Evolutionary conservation across 2,888 invertebrate species (phyloP).

Genomic region (Peribatodes rhomboidaria): DNA sequence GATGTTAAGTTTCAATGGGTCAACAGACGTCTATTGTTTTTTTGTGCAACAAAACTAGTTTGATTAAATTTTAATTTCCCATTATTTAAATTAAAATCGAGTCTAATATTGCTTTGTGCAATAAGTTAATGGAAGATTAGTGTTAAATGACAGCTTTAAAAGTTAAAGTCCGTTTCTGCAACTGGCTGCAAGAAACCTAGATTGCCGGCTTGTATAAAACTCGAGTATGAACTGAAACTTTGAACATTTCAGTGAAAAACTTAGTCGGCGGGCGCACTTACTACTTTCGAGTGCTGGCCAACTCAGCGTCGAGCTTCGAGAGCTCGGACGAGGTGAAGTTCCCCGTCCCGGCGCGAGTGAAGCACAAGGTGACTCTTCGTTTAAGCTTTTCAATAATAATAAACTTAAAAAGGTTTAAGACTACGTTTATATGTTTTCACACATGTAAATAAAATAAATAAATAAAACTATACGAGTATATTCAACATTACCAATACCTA

Average conservation of each 20-base stretch:
- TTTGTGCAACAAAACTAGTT: no score
- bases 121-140: no score
- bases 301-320: conserved; percentile 94
- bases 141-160: no score
- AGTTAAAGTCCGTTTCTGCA: no score
- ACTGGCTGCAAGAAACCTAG: no score
- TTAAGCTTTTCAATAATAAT: neutral
- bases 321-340: conserved; percentile 95
- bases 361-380: conserved; percentile 89
- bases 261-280: conserved; percentile 96
- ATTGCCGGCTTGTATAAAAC: neutral
- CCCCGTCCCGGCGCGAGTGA: conserved; percentile 95
- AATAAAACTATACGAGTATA: neutral
- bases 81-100: no score
- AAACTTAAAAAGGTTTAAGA: neutral
- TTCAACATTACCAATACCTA: no score
- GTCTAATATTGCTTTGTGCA: no score
- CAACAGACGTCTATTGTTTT: no score
- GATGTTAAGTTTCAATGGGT: no score
- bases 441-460: neutral
- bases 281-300: conserved; percentile 96
- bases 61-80: no score
- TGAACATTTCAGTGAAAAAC: conserved; percentile 91
- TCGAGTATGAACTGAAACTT: neutral
- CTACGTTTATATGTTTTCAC: no score